These are phyloP conservation scores for Bimastos eiseni DNA, from an alignment of 2,888 invertebrate genomes.

Conservation along the genomic window DNA sequence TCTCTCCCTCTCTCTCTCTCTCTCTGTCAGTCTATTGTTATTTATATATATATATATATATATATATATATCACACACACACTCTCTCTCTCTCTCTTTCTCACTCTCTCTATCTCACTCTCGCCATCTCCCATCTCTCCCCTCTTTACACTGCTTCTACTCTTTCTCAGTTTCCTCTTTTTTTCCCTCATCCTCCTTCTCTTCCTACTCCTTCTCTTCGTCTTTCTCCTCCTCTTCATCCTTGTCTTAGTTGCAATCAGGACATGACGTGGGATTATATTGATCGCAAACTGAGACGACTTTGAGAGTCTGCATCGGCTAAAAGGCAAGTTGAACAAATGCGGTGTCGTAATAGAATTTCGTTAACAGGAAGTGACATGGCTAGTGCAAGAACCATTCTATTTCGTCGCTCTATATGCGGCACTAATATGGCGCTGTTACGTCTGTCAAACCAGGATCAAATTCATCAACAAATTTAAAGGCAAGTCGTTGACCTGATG, in stretches of 20 bases:
- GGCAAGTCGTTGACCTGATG: background rate
- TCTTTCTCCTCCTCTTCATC: too few relatives aligned
- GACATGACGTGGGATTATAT: background rate
- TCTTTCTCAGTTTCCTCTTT: rapidly evolving
- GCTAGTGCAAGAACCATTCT: background rate
- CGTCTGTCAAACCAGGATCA: background rate
- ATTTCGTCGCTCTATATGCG: background rate
- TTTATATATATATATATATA: too few relatives aligned
- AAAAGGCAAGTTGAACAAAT: background rate
- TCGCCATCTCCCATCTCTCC: too few relatives aligned
- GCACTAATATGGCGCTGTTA: background rate
- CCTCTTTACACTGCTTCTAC: too few relatives aligned
- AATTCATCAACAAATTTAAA: slow-evolving; percentile 3
- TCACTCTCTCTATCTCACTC: background rate
- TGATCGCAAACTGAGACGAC: background rate
- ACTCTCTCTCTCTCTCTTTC: background rate
- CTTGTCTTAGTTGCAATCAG: background rate
- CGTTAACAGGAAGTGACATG: slow-evolving; percentile 13
- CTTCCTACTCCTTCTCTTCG: background rate
- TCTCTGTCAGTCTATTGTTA: too few relatives aligned
- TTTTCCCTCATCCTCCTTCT: background rate
- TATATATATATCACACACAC: too few relatives aligned
- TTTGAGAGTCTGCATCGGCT: background rate
- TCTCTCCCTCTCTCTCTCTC: too few relatives aligned
- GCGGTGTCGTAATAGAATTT: slow-evolving; percentile 6